Conservation (phyloP, 2,888 invertebrate genomes). For the Drosophila affinis region DNA sequence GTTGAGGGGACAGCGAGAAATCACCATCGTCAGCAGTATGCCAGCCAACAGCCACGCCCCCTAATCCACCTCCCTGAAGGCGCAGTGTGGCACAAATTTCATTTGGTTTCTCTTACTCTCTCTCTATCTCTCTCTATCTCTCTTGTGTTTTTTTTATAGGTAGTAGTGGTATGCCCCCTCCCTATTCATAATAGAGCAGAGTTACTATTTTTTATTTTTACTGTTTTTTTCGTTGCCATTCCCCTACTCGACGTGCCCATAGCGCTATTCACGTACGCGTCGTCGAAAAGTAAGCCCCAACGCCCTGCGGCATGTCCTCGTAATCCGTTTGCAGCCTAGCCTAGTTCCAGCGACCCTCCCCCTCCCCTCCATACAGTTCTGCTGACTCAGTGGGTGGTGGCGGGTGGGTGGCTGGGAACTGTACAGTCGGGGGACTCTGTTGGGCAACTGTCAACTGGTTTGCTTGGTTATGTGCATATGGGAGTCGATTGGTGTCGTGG, state of each 20-base stretch:
- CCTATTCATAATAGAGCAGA: constrained; percentile 69
- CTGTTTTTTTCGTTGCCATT: constrained; percentile 3
- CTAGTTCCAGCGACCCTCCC: constrained; percentile 51
- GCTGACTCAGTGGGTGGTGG: constrained; percentile 30
- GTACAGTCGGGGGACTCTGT: background rate
- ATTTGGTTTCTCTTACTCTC: constrained; percentile 23
- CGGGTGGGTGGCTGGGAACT: no score
- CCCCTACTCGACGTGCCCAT: constrained; percentile 56
- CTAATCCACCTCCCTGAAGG: constrained; percentile 34
- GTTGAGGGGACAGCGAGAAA: constrained; percentile 40
- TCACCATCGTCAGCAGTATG: constrained; percentile 60
- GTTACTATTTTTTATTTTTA: constrained; percentile 58
- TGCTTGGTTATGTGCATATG: constrained; percentile 68
- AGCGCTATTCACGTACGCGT: constrained; percentile 70
- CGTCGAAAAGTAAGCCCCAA: constrained; percentile 72
- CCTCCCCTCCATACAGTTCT: constrained; percentile 5
- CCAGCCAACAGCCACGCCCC: constrained; percentile 37
- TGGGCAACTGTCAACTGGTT: constrained; percentile 55
- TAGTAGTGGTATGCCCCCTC: constrained; percentile 1
- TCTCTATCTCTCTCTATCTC: constrained; percentile 22
- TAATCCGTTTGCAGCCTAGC: constrained; percentile 78
- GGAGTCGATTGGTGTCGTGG: constrained; percentile 71
- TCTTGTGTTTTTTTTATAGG: constrained; percentile 27
- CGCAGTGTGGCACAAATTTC: constrained; percentile 43
- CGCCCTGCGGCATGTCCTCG: constrained; percentile 77